phyloP scores from a whole-genome alignment of 2,113 vertebrate species.

The Gallinago undulata region DNA sequence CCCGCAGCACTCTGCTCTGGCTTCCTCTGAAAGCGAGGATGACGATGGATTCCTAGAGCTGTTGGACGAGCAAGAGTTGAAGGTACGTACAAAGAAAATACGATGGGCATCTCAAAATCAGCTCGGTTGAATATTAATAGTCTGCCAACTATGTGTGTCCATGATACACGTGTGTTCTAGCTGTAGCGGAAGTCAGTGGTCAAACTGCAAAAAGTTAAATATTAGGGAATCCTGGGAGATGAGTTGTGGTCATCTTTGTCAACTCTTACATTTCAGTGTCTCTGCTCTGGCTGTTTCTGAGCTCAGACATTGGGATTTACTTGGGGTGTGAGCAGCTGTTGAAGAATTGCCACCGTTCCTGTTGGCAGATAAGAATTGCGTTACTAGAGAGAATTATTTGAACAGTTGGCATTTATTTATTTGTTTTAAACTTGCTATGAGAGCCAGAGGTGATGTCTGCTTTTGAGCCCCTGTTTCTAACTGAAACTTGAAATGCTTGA shows the following conservation, averaged over 20 bases:
- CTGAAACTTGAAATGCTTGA: neutral
- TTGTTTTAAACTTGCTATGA: neutral
- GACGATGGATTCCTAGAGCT: conserved; percentile 93
- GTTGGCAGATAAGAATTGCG: neutral
- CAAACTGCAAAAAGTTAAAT: rapidly evolving
- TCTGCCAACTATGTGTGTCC: rapidly evolving
- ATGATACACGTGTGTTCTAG: rapidly evolving
- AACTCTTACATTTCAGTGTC: rapidly evolving
- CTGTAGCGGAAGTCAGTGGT: neutral
- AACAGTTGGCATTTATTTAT: neutral
- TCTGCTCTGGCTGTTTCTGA: neutral
- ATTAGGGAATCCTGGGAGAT: neutral
- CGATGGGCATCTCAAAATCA: rapidly evolving
- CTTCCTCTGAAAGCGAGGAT: conserved; percentile 69
- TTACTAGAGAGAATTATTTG: neutral
- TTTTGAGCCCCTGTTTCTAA: neutral
- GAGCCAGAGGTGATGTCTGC: neutral
- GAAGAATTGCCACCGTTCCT: neutral
- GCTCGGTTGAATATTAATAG: rapidly evolving
- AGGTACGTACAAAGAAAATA: neutral
- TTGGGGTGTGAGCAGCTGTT: neutral
- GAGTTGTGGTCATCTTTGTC: neutral
- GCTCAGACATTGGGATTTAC: neutral
- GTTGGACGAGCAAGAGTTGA: conserved; percentile 81
- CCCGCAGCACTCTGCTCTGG: conserved; percentile 73